These are phyloP conservation scores for Cantharis rustica DNA, from an alignment of 2,888 invertebrate species.

Conservation along the genomic window DNA sequence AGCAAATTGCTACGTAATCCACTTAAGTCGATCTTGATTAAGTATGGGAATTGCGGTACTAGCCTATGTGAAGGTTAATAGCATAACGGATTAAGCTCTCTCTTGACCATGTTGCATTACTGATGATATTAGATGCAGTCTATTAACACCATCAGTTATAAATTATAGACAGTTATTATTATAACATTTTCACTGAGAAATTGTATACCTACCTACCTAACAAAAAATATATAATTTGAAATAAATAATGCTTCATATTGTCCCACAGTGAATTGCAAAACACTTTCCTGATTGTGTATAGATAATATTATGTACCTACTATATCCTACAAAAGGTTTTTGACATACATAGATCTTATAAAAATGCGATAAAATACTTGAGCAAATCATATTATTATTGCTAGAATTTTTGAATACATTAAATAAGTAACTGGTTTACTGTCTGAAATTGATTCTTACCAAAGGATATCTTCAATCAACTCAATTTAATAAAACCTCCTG, in stretches of 20 bases:
- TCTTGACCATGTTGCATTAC: slow-evolving; percentile 16
- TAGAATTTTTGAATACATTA: background rate
- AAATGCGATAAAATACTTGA: background rate
- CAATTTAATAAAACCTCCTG: background rate
- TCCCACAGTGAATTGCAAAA: background rate
- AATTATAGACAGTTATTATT: background rate
- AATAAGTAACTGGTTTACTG: background rate
- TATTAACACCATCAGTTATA: slow-evolving; percentile 18
- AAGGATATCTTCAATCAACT: background rate
- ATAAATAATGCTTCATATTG: background rate
- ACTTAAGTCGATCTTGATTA: slow-evolving; percentile 24
- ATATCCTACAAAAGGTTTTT: background rate
- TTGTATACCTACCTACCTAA: background rate
- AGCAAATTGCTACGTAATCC: slow-evolving; percentile 1
- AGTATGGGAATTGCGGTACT: slow-evolving; percentile 28
- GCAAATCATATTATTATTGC: background rate
- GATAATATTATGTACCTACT: no score
- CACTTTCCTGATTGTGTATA: background rate
- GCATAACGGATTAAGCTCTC: slow-evolving; percentile 26
- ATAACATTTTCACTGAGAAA: background rate
- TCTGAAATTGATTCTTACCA: background rate
- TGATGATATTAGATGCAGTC: slow-evolving; percentile 22
- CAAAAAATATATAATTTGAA: background rate
- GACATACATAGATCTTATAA: background rate
- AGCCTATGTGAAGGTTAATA: slow-evolving; percentile 24